phyloP scores from a whole-genome alignment of 2,797 vertebrate genomes.

The Peromyscus nudipes region DNA sequence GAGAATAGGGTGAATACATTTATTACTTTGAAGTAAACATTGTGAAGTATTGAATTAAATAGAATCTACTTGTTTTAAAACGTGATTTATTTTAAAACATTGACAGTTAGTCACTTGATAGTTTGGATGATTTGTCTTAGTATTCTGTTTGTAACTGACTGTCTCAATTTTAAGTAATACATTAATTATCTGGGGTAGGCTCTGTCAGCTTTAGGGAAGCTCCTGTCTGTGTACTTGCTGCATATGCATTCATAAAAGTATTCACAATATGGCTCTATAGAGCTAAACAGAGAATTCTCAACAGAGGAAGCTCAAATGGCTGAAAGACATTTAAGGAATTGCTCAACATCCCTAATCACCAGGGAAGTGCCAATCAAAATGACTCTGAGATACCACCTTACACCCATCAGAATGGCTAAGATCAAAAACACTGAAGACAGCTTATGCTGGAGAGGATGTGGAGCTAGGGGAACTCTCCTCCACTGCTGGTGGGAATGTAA shows the following conservation, averaged over 20 bases:
- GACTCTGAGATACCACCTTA: no score
- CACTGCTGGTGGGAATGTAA: no score
- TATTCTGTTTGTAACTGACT: constrained; percentile 47
- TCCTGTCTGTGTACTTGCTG: background rate
- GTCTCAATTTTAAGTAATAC: constrained; percentile 29
- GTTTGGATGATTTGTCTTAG: constrained; percentile 15
- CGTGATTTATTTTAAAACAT: constrained; percentile 29
- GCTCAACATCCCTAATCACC: no score
- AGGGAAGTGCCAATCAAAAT: no score
- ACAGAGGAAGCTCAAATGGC: no score
- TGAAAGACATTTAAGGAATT: no score
- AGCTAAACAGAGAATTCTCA: no score
- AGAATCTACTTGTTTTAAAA: constrained; percentile 45
- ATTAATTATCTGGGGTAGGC: background rate
- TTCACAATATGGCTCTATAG: background rate
- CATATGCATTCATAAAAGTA: background rate
- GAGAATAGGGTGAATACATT: background rate
- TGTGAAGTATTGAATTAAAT: constrained; percentile 42
- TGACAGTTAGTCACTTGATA: background rate
- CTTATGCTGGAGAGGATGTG: no score
- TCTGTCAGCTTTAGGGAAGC: background rate
- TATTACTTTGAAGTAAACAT: constrained; percentile 63
- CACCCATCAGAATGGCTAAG: no score
- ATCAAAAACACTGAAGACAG: no score
- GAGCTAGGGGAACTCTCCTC: no score